Percentiles rank a stretch among this genome's conserved stretches.
These are phyloP conservation scores for Sarcophaga peregrina DNA, from an alignment of 1,140 invertebrate species.

Conservation along the genomic window DNA sequence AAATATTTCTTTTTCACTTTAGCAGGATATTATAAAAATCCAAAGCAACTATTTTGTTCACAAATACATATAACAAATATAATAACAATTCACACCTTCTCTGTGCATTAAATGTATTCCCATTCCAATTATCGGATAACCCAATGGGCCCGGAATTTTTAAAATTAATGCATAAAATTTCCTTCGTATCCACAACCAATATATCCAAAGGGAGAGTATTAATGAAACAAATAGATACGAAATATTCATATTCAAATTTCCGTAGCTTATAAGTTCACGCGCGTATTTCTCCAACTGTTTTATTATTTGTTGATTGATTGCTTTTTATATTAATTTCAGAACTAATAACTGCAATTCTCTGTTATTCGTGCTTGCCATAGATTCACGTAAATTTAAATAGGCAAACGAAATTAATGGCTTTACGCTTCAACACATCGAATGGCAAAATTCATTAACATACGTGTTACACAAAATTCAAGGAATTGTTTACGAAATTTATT, in stretches of 20 bases:
- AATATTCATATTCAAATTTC: background rate
- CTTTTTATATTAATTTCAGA: background rate
- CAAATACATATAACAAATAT: no score
- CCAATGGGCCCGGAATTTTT: conserved; percentile 57
- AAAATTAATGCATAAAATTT: conserved; percentile 56
- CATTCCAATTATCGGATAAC: conserved; percentile 61
- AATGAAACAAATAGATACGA: conserved; percentile 8
- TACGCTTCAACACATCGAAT: background rate
- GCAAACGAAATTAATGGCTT: background rate
- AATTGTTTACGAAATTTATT: background rate
- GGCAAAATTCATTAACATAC: background rate
- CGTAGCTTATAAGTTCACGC: background rate
- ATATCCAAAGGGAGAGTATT: conserved; percentile 54
- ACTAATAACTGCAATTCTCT: background rate
- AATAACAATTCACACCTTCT: conserved; percentile 51
- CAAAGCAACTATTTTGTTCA: no score
- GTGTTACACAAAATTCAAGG: background rate
- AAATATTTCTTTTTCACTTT: no score
- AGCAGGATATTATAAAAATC: no score
- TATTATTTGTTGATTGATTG: background rate
- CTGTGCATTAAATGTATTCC: conserved; percentile 52
- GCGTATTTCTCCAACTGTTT: background rate
- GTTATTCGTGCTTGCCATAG: background rate
- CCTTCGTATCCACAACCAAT: conserved; percentile 60
- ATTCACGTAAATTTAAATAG: background rate